These are phyloP conservation scores for Lottia gigantea DNA, from an alignment of 2,888 invertebrate species.

Conservation along the genomic window DNA sequence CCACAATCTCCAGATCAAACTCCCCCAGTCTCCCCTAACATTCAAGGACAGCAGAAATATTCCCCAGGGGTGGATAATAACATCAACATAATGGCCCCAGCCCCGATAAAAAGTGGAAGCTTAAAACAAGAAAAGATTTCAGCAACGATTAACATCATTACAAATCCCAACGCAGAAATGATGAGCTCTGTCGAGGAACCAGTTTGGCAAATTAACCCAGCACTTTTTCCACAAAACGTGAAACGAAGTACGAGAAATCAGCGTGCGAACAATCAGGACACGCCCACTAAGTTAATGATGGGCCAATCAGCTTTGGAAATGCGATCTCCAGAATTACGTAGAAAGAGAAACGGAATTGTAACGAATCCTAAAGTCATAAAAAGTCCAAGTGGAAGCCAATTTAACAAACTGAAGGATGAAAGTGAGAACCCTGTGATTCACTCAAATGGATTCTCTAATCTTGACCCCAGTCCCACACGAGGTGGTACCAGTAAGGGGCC, in stretches of 20 bases:
- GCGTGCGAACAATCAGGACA: conserved; percentile 39
- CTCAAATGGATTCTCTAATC: conserved; percentile 28
- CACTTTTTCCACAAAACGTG: conserved; percentile 41
- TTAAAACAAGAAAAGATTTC: conserved; percentile 51
- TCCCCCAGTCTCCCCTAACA: conserved; percentile 80
- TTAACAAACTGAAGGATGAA: conserved; percentile 41
- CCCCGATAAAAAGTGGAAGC: conserved; percentile 44
- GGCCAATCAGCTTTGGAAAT: conserved; percentile 52
- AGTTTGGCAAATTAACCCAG: conserved; percentile 60
- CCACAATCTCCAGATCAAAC: conserved; percentile 83
- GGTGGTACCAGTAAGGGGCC: conserved; percentile 30
- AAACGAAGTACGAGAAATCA: conserved; percentile 41
- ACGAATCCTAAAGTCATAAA: conserved; percentile 67
- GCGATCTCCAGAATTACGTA: conserved; percentile 64
- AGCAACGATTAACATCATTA: conserved; percentile 58
- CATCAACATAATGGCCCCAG: conserved; percentile 42
- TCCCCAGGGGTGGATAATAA: conserved; percentile 41
- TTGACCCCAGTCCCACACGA: conserved; percentile 19
- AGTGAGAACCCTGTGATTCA: conserved; percentile 26
- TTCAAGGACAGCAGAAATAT: conserved; percentile 48
- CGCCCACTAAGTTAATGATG: conserved; percentile 45
- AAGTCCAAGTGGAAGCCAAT: conserved; percentile 38
- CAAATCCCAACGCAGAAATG: conserved; percentile 60
- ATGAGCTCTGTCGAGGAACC: conserved; percentile 55
- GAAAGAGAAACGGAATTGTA: conserved; percentile 67